These are phyloP conservation scores for Tanypteryx hageni DNA, from an alignment of 2,888 invertebrate species.

Conservation along the genomic window DNA sequence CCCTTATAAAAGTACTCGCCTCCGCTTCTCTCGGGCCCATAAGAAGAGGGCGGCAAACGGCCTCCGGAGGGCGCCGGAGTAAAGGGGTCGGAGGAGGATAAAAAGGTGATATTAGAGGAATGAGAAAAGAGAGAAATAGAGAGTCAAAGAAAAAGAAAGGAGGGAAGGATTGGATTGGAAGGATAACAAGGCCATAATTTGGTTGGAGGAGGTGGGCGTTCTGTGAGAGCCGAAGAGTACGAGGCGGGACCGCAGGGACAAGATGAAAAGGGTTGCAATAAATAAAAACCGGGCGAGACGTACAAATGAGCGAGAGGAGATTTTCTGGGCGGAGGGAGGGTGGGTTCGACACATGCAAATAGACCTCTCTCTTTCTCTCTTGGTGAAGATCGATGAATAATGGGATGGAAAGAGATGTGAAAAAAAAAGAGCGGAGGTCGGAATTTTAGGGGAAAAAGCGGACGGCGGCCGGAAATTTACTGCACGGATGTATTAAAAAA, in stretches of 20 bases:
- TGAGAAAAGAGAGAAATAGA: neutral
- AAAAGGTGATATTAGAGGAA: neutral
- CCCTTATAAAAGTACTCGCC: neutral
- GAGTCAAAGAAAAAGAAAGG: neutral
- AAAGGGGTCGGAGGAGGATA: neutral
- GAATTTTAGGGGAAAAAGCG: neutral
- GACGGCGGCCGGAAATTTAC: neutral
- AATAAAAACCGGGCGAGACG: neutral
- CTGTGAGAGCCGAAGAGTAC: neutral
- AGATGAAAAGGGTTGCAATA: neutral
- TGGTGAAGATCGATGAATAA: neutral
- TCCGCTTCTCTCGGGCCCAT: neutral
- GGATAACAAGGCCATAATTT: slow-evolving; percentile 17
- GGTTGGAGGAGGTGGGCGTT: neutral
- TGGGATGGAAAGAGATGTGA: neutral
- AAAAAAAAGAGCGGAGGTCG: neutral
- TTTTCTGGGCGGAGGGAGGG: neutral
- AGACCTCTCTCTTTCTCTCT: neutral
- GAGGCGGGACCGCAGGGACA: too few species aligned
- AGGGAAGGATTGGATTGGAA: neutral
- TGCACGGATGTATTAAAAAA: too few species aligned
- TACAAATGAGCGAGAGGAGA: too few species aligned
- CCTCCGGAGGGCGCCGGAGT: neutral
- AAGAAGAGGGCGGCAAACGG: too few species aligned
- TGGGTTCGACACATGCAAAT: slow-evolving; percentile 19